Evolutionary conservation across 2,888 invertebrate genomes (phyloP).

Genomic region (Drosophila testacea): DNA sequence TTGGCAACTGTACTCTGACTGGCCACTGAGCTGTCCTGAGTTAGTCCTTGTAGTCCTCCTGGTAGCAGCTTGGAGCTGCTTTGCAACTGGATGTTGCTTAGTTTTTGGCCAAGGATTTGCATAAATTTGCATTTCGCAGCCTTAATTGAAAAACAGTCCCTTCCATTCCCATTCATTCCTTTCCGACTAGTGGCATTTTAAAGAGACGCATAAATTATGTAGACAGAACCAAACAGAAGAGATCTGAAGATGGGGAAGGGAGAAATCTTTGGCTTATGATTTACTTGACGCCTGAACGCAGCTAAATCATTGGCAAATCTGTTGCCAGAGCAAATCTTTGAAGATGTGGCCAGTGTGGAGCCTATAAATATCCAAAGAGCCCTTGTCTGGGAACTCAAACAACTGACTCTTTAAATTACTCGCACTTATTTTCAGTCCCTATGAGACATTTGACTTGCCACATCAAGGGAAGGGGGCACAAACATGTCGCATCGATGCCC

Average conservation of each 20-base stretch:
- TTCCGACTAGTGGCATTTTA: constrained; percentile 72
- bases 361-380: constrained; percentile 47
- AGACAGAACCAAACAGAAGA: constrained; percentile 21
- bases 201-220: constrained; percentile 77
- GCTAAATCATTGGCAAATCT: constrained; percentile 82
- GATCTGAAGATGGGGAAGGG: neutral
- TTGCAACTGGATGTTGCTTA: constrained; percentile 66
- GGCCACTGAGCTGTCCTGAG: constrained; percentile 26
- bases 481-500: constrained; percentile 53
- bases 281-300: constrained; percentile 77
- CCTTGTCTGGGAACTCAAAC: constrained; percentile 40
- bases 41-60: constrained; percentile 7
- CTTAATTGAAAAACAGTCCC: constrained; percentile 74
- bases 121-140: constrained; percentile 76
- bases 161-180: constrained; percentile 6
- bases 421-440: constrained; percentile 7
- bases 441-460: constrained; percentile 40
- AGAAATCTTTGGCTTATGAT: constrained; percentile 62
- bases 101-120: constrained; percentile 77
- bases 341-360: constrained; percentile 5
- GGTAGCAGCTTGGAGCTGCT: constrained; percentile 36
- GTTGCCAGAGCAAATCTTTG: constrained; percentile 50
- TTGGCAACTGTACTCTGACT: constrained; percentile 48
- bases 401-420: constrained; percentile 38
- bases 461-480: constrained; percentile 10